phyloP scores from a whole-genome alignment of 2,113 vertebrate genomes.

The Anthoscopus minutus region DNA sequence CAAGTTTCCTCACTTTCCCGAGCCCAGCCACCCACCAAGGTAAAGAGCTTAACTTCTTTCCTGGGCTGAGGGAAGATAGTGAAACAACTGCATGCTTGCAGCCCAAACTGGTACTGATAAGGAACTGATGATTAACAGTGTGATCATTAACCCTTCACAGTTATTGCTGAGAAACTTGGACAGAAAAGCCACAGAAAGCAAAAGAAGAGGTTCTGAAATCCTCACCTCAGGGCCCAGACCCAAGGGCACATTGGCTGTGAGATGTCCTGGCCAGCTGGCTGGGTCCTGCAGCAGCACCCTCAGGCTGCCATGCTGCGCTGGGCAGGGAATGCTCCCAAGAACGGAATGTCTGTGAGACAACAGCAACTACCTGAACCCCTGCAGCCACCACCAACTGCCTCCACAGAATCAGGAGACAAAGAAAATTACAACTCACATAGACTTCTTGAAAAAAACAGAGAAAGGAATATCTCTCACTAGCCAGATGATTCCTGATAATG shows the following conservation, averaged over 20 bases:
- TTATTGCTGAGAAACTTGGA: neutral
- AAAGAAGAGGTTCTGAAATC: neutral
- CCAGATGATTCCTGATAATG: neutral
- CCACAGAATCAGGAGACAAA: neutral
- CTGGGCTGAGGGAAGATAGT: neutral
- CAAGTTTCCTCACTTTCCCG: neutral
- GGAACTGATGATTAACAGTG: neutral
- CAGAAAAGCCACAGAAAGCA: neutral
- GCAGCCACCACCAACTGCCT: neutral
- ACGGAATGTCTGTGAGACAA: accelerated
- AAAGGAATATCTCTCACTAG: neutral
- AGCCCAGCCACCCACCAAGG: neutral
- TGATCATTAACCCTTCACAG: neutral
- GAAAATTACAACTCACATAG: neutral
- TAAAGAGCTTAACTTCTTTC: neutral
- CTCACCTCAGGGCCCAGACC: neutral
- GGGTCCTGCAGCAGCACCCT: neutral
- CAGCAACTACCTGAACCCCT: neutral
- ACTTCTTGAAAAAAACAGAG: neutral
- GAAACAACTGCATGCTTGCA: neutral
- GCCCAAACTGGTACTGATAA: neutral
- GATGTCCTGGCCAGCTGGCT: neutral
- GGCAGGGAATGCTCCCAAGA: neutral
- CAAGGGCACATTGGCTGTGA: accelerated
- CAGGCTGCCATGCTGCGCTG: accelerated